Evolutionary conservation across 1,140 invertebrate genomes (phyloP), one percentile per base, ranked within the genome.

Genomic region (Homarus americanus): DNA sequence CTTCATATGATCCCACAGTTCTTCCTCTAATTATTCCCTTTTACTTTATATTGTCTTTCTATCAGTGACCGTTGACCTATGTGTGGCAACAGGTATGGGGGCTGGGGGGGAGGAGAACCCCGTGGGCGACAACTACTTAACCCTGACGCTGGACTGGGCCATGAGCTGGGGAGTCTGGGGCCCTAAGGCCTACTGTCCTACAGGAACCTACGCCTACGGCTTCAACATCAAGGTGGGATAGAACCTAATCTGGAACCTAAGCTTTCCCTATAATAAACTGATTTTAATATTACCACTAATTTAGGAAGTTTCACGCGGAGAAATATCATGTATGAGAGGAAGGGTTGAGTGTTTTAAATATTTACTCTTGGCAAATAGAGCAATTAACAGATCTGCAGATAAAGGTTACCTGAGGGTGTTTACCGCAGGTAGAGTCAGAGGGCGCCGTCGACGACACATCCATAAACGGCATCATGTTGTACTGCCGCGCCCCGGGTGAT

Each of bases 121-220:
- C 4, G 0, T 24, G 4, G 28, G 63, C 4, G 75, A 87, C 32
- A 28, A 34, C 1, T 34, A 78, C 73, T 58, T 87, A n/a, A 44
- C 53, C 36, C 75, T 87, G 44, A 49, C 49, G 20, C 75, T 87
- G 34, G 85, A 87, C 85, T 87, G 85, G 85, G 85, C 85, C 75
- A 87, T 87, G 85, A 87, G 80, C 85, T 87, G 85, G 85, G 85
- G 85, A 10, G 53, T 63, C 3, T 87, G 85, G 85, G 85, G 85
- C 0, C 85, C 85, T 9, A 17, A 79, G 75, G 85, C n/a, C 3
- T 87, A 40, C 38, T 87, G 85, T 10, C 85, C 85, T 32, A 7
- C 15, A 12, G 85, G 75, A 17, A 79, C 85, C 34, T 87, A 66
- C 53, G 53, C 85, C 36, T 87, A 87, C 75, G 85, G 75, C 75